Evolutionary conservation across 2,888 invertebrate genomes (phyloP), one percentile per base, ranked within the genome.

Genomic region (Slavum lentiscoides): DNA sequence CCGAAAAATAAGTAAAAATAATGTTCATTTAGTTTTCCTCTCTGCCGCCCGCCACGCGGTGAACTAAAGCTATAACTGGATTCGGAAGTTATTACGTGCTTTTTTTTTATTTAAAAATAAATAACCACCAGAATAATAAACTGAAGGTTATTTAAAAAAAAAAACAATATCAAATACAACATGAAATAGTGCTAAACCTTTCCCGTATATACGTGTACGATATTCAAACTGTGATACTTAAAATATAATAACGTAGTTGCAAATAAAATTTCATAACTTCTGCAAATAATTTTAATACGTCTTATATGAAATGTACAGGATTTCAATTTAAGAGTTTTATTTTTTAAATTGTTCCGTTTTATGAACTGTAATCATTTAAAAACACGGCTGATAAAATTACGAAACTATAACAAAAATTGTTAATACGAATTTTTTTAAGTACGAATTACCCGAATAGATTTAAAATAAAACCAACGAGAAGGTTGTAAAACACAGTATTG

Each of bases 1-100:
- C 37, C 62, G 23, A 23, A 49, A 67, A 75, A 75, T 77, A 77
- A 77, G 69, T 69, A 62, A 62, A 77, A 77, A 61, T 62, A 69
- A 77, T 75, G 75, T 58, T 75, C 67, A 75, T 75, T 67, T 30
- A 59, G 43, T 68, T 75, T 43, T 59, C 53, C 21, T 55, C n/a
- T n/a, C 37, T 39, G 37, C 55, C 15, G 3, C 30, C 62, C 75
- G 30, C 75, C 5, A 17, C 21, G 58, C 23, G 15, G 43, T 59
- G 43, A 21, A 67, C 75, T 19, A 8, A n/a, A 68, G n/a, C 59
- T 30, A 75, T 75, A 59, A 59, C 43, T 23, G 59, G 39, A 75
- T 59, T 43, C 75, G 15, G 43, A 75, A 67, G 67, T 67, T 59
- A 55, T 74, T n/a, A n/a, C n/a, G n/a, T 21, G 11, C 15, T 74